Conservation (phyloP, 2,888 invertebrate species). For the Drosophila sordidula region DNA sequence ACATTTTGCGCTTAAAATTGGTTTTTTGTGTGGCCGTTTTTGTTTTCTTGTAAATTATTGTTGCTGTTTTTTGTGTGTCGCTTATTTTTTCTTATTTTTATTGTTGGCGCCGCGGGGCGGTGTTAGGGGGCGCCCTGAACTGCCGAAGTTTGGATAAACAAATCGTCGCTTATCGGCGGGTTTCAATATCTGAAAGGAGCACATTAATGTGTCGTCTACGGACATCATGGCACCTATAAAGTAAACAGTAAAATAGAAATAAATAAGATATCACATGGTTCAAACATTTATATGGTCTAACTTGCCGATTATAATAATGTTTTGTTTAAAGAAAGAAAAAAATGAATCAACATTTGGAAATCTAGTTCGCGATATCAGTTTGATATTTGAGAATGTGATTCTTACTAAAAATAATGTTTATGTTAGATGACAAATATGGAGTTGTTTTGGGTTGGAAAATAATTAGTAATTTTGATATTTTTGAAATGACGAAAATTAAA, state of each 20-base stretch:
- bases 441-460: neutral
- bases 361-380: neutral
- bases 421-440: neutral
- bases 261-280: constrained; percentile 6
- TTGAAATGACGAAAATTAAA: too few species aligned
- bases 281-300: neutral
- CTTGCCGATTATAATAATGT: neutral
- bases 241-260: constrained; percentile 4
- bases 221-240: constrained; percentile 96
- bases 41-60: constrained; percentile 43
- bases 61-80: constrained; percentile 51
- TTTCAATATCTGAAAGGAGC: constrained; percentile 98
- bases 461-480: too few species aligned
- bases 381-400: neutral
- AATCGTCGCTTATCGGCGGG: constrained; percentile 99
- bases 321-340: neutral
- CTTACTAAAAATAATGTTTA: neutral
- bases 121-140: constrained; percentile 98
- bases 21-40: constrained; percentile 49
- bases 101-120: constrained; percentile 97
- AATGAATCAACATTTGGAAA: neutral
- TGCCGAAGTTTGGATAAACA: constrained; percentile 95
- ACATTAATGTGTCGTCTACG: constrained; percentile 99
- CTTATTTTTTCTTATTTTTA: constrained; percentile 97
- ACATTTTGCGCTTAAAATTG: constrained; percentile 49